phyloP scores from a whole-genome alignment of 2,888 invertebrate genomes.

The Megastigmus dorsalis region DNA sequence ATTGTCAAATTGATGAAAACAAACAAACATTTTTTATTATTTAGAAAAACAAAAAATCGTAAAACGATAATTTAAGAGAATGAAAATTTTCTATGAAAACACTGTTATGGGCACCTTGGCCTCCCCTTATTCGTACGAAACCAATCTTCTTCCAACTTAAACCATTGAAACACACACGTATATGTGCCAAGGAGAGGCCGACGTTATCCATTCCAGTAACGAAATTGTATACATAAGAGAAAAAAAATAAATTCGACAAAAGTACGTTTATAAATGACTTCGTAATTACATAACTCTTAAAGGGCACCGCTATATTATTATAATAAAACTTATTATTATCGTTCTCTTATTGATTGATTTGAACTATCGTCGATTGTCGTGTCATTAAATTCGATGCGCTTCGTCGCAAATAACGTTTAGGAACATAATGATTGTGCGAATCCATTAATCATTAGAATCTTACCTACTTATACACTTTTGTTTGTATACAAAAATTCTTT shows the following conservation, averaged over 20 bases:
- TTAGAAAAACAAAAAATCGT: background rate
- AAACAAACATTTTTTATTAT: background rate
- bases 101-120: slow-evolving; percentile 72
- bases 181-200: slow-evolving; percentile 71
- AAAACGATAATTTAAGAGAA: slow-evolving; percentile 4
- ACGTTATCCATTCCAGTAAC: slow-evolving; percentile 69
- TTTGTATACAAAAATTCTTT: slow-evolving; percentile 49
- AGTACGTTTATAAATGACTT: slow-evolving; percentile 18
- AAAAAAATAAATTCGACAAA: slow-evolving; percentile 17
- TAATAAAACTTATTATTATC: slow-evolving; percentile 11
- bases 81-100: background rate
- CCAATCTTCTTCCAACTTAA: slow-evolving; percentile 45
- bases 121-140: slow-evolving; percentile 68
- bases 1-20: background rate
- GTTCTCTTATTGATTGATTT: slow-evolving; percentile 8
- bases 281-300: slow-evolving; percentile 8
- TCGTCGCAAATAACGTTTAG: slow-evolving; percentile 1
- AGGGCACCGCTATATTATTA: slow-evolving; percentile 1
- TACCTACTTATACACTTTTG: slow-evolving; percentile 22
- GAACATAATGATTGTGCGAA: slow-evolving; percentile 13
- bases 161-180: too few relatives aligned
- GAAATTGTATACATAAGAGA: slow-evolving; percentile 47
- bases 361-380: slow-evolving; percentile 35
- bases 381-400: slow-evolving; percentile 33
- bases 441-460: slow-evolving; percentile 20